These are phyloP conservation scores for Palaemon carinicauda DNA, from an alignment of 1,140 invertebrate species.

Conservation along the genomic window DNA sequence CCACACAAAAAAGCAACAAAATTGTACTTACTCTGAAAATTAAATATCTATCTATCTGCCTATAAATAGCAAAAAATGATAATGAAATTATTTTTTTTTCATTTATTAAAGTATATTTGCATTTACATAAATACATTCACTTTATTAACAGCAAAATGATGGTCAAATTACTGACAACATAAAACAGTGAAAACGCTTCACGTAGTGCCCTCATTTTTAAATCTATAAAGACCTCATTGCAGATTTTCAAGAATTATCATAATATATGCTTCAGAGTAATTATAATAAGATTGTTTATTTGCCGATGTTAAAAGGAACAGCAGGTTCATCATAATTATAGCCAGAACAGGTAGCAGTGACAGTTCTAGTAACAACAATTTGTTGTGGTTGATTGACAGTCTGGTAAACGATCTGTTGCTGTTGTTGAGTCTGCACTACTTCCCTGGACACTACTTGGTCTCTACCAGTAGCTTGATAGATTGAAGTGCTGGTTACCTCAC, in stretches of 20 bases:
- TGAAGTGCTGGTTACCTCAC: slow-evolving; percentile 29
- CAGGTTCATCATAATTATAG: slow-evolving; percentile 48
- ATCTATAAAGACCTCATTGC: not conserved
- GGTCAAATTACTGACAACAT: not conserved
- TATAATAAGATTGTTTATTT: not conserved
- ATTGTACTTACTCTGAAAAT: slow-evolving; percentile 22
- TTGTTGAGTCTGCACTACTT: slow-evolving; percentile 44
- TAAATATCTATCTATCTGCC: not conserved
- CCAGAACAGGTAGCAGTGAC: slow-evolving; percentile 43
- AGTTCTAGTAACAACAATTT: slow-evolving; percentile 43
- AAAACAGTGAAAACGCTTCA: not conserved
- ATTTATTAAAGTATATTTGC: slow-evolving; percentile 21
- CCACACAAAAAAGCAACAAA: too few species aligned
- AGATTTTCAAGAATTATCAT: not conserved
- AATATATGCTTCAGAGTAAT: slow-evolving; percentile 1
- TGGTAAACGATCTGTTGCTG: slow-evolving; percentile 38
- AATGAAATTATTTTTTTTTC: not conserved
- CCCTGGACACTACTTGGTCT: slow-evolving; percentile 29
- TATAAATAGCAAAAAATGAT: not conserved
- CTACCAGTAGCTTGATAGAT: slow-evolving; percentile 36
- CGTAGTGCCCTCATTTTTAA: not conserved
- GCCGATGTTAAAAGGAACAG: slow-evolving; percentile 10
- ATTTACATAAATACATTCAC: slow-evolving; percentile 39
- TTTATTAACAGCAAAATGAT: not conserved
- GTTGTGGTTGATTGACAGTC: slow-evolving; percentile 42